Percentiles rank a stretch among this genome's conserved stretches.
phyloP scores from a whole-genome alignment of 2,797 vertebrate species.

The Brachyalestes nurse region DNA sequence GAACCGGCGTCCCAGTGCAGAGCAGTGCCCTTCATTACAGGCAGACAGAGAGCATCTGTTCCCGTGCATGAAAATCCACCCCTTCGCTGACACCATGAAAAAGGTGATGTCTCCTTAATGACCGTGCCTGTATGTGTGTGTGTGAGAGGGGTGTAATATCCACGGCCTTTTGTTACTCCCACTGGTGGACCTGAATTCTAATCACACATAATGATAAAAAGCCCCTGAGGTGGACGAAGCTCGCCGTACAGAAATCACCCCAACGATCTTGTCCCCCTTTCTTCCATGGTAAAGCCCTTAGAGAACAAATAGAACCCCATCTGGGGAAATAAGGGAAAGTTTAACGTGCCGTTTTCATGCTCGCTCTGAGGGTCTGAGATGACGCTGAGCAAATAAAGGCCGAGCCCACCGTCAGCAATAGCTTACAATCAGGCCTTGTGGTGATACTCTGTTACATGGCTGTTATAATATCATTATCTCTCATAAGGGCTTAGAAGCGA shows the following conservation, averaged over 20 bases:
- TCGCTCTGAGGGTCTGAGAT: constrained; percentile 27
- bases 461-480: not conserved
- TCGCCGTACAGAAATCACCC: constrained; percentile 26
- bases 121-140: not conserved
- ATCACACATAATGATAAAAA: constrained; percentile 40
- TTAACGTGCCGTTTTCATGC: constrained; percentile 35
- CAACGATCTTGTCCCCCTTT: not conserved
- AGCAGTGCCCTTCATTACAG: constrained; percentile 12
- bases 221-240: constrained; percentile 34
- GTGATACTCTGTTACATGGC: constrained; percentile 4
- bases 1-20: not conserved
- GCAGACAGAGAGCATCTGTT: constrained; percentile 12
- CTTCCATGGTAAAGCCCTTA: constrained; percentile 6
- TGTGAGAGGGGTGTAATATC: constrained; percentile 1
- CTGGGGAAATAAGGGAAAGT: constrained; percentile 43
- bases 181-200: constrained; percentile 13
- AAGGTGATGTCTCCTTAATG: constrained; percentile 16
- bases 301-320: constrained; percentile 17
- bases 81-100: constrained; percentile 5
- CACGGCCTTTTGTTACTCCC: constrained; percentile 11
- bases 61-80: not conserved
- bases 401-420: not conserved
- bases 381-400: constrained; percentile 32
- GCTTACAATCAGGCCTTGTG: not conserved
- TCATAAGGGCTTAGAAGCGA: not conserved